Percentiles rank a stretch among this genome's conserved stretches.
phyloP scores from a whole-genome alignment of 1,140 invertebrate genomes.

The Trinorchestia longiramus region DNA sequence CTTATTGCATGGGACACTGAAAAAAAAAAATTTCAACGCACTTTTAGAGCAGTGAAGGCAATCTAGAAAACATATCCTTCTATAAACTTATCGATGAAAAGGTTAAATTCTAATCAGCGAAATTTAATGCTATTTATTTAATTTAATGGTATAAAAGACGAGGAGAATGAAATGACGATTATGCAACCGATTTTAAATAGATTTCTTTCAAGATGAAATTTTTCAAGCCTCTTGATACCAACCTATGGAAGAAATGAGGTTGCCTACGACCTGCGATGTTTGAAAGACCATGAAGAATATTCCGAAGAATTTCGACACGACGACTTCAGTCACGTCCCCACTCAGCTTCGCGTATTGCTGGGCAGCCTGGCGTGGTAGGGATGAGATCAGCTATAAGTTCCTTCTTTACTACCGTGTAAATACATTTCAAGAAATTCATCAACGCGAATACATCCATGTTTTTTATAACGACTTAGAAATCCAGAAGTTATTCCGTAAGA shows the following conservation, averaged over 20 bases:
- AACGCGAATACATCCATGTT: too few species aligned
- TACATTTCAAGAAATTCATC: too few species aligned
- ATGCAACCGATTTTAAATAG: neutral
- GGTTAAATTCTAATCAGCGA: too few species aligned
- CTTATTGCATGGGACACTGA: neutral
- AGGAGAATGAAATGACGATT: neutral
- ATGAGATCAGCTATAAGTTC: too few species aligned
- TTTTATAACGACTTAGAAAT: too few species aligned
- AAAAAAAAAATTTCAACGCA: neutral
- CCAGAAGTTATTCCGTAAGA: too few species aligned
- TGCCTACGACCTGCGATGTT: constrained; percentile 35
- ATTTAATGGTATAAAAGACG: neutral
- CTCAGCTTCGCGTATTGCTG: constrained; percentile 32
- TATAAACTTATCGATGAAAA: too few species aligned
- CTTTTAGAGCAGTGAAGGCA: too few species aligned
- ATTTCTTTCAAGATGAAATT: neutral
- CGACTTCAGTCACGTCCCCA: constrained; percentile 34
- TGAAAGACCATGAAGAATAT: constrained; percentile 55
- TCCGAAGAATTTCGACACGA: constrained; percentile 50
- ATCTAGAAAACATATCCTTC: too few species aligned
- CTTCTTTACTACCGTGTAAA: too few species aligned
- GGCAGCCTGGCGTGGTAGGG: constrained; percentile 18
- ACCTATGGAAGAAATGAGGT: constrained; percentile 51
- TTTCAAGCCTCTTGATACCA: neutral
- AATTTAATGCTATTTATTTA: neutral